Evolutionary conservation across 2,888 invertebrate species (phyloP), one percentile per base, ranked within the genome.

Genomic region (Chaetogeoica ovagalla): DNA sequence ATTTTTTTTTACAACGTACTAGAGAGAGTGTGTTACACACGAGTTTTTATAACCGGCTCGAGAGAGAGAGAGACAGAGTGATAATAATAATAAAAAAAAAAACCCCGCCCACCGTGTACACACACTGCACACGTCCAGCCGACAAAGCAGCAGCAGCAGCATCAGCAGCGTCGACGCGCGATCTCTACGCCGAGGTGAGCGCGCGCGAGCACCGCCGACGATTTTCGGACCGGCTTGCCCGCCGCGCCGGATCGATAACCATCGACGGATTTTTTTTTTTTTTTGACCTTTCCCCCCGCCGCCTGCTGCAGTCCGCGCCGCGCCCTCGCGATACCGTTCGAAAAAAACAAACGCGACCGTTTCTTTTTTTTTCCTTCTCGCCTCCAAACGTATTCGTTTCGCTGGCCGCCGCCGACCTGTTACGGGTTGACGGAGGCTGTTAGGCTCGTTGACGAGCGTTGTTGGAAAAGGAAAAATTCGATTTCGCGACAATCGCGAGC

Each of bases 11-110:
- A 74, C 62, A 43, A 43, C 55, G 65, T 19, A 19, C 17, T 21
- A 17, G 63, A 52, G 68, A 11, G 69, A 19, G 69, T 19, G 69
- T 69, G 30, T 55, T 3, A 30, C n/a, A 23, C 43, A 39, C 23
- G 55, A 71, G 71, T 71, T 75, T 71, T 71, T 79, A 79, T 71
- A 79, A 79, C 70, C 79, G 63, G 63, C 79, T 71, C 71, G 21
- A 79, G 70, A 72, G 60, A 75, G 63, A 74, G 13, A 48, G 9
- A 43, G 43, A 30, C 4, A 43, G 43, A 30, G 30, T 2, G 30
- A 30, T 30, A 30, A 30, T 30, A 30, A 30, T 30, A 30, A 30
- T 2, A 30, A 5, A 43, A 43, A 43, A 43, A 43, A 43, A 43
- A 13, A 55, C 52, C 70, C 71, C 71, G 70, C 70, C 79, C 70